These are phyloP conservation scores for Rhinolophus ferrumequinum DNA, from an alignment of 2,113 vertebrate species.

Conservation along the genomic window DNA sequence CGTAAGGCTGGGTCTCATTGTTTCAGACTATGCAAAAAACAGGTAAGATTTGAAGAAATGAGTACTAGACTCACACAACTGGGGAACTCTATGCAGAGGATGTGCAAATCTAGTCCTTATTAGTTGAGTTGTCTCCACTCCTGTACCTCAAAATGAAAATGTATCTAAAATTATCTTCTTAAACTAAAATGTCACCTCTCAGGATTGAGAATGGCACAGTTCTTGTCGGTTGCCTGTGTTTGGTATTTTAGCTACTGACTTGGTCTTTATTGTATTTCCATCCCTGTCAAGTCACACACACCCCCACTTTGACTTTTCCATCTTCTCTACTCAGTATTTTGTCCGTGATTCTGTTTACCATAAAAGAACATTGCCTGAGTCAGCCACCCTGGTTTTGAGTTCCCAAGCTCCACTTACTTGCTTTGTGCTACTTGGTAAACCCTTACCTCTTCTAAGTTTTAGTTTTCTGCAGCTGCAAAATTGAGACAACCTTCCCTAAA, in stretches of 20 bases:
- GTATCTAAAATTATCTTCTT: not conserved
- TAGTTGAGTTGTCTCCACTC: not conserved
- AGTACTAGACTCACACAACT: not conserved
- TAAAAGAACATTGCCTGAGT: not conserved
- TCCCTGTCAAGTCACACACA: not conserved
- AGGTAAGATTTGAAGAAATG: not conserved
- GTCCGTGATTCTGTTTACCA: not conserved
- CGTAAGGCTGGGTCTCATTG: not conserved
- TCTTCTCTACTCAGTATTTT: not conserved
- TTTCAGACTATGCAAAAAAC: not conserved
- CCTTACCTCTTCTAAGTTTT: not conserved
- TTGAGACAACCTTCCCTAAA: not conserved
- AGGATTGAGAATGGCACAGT: not conserved
- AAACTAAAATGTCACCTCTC: not conserved
- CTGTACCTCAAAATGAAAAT: conserved; percentile 1
- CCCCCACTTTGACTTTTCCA: not conserved
- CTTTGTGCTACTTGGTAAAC: not conserved
- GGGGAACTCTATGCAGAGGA: not conserved
- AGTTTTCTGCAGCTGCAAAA: conserved; percentile 16
- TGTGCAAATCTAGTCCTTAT: not conserved
- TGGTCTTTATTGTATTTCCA: not conserved
- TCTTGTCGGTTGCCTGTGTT: not conserved
- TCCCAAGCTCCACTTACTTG: not conserved
- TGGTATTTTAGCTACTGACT: not conserved
- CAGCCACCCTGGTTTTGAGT: not conserved